Evolutionary conservation across 2,888 invertebrate species (phyloP).

Genomic region (Stramonita haemastoma): DNA sequence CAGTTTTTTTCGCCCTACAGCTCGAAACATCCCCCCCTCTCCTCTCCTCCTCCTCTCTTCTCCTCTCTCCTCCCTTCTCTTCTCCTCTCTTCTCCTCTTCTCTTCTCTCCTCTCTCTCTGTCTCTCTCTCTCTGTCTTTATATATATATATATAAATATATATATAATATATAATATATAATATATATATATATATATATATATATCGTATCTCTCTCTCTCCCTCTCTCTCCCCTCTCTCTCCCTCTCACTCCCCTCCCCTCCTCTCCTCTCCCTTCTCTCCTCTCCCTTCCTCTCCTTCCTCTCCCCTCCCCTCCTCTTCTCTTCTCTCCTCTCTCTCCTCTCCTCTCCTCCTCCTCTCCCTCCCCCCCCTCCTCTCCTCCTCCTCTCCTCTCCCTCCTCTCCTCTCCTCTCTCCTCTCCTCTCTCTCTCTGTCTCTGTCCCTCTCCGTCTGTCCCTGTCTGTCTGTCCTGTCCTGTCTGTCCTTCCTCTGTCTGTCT

Average conservation of each 20-base stretch:
- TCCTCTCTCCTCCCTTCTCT: not conserved
- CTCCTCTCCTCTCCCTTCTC: not conserved
- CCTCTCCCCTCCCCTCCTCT: not conserved
- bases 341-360: not conserved
- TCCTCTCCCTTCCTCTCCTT: not conserved
- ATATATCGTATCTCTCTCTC: no score
- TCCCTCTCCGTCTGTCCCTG: no score
- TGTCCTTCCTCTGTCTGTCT: not conserved
- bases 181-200: no score
- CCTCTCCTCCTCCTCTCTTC: not conserved
- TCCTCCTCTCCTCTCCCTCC: not conserved
- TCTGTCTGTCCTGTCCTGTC: not conserved
- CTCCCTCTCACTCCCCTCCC: not conserved
- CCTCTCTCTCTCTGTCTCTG: not conserved
- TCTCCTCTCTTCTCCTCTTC: not conserved
- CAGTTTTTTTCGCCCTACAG: no score
- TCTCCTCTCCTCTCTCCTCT: not conserved
- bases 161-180: no score
- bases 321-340: not conserved
- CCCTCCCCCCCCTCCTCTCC: not conserved
- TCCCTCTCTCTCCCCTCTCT: not conserved
- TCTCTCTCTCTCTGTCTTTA: not conserved
- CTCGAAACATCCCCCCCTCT: not conserved
- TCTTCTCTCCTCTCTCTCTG: not conserved
- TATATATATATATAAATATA: no score